A percentile compares a stretch with the other conserved stretches of the same genome.
Evolutionary conservation across 2,797 vertebrate genomes (phyloP).

Genomic region (Alcedo quadribrachys): DNA sequence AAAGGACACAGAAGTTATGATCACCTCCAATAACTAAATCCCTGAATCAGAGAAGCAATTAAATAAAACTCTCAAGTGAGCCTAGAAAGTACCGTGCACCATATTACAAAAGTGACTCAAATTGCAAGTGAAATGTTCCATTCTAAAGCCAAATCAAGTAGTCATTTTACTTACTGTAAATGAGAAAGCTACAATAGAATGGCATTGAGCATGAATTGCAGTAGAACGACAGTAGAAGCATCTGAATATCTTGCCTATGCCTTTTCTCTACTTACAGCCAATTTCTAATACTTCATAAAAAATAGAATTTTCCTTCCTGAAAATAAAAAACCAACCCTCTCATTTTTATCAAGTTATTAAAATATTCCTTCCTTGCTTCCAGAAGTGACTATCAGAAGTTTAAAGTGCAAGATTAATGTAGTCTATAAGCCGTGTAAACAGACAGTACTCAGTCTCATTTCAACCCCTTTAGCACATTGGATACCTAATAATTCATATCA

Average conservation of each 20-base stretch:
- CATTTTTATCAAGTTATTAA: not conserved
- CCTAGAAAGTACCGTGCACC: not conserved
- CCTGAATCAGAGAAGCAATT: not conserved
- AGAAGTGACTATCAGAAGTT: not conserved
- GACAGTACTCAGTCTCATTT: not conserved
- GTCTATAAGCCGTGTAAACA: not conserved
- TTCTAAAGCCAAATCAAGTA: not conserved
- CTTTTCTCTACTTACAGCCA: not conserved
- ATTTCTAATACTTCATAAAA: not conserved
- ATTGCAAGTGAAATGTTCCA: not conserved
- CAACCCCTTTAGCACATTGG: not conserved
- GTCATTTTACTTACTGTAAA: not conserved
- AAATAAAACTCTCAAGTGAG: not conserved
- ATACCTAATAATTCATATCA: not conserved
- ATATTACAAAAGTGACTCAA: not conserved
- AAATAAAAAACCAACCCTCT: not conserved
- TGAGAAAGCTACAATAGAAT: not conserved
- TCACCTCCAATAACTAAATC: not conserved
- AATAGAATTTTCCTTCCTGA: not conserved
- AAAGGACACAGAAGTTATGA: not conserved
- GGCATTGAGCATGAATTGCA: not conserved
- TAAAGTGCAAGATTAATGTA: not conserved
- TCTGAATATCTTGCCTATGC: not conserved
- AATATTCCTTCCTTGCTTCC: not conserved
- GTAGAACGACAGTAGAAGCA: not conserved